These are phyloP conservation scores for Trachymyrmex septentrionalis DNA, from an alignment of 1,140 invertebrate genomes.

Conservation along the genomic window DNA sequence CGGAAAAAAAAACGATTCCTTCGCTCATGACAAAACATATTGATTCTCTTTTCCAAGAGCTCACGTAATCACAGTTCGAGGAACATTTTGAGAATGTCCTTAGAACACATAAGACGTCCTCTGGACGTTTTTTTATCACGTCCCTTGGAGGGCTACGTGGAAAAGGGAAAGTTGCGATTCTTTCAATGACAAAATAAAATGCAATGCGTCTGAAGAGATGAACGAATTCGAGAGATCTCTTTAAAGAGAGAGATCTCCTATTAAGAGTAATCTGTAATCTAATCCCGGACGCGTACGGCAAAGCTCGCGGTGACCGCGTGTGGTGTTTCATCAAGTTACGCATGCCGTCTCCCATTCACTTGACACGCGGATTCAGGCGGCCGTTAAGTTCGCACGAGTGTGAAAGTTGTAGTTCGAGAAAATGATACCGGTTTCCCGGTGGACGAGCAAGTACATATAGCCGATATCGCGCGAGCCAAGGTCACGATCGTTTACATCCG, in stretches of 20 bases:
- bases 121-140: too few species aligned
- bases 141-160: too few species aligned
- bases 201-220: neutral
- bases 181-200: neutral
- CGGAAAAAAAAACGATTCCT: neutral
- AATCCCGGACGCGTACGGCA: neutral
- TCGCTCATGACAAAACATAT: neutral
- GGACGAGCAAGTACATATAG: conserved; percentile 17
- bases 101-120: too few species aligned
- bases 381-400: conserved; percentile 53
- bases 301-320: neutral
- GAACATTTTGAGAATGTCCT: too few species aligned
- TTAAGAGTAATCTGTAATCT: neutral
- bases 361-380: conserved; percentile 27
- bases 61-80: neutral
- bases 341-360: conserved; percentile 46
- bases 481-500: conserved; percentile 66
- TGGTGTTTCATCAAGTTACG: neutral
- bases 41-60: neutral
- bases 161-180: neutral
- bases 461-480: conserved; percentile 57
- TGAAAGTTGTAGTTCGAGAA: conserved; percentile 74
- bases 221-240: neutral
- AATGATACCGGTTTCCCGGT: conserved; percentile 71
- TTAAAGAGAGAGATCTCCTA: neutral